Evolutionary conservation across 1,140 invertebrate species (phyloP).

Genomic region (Bemisia tabaci): DNA sequence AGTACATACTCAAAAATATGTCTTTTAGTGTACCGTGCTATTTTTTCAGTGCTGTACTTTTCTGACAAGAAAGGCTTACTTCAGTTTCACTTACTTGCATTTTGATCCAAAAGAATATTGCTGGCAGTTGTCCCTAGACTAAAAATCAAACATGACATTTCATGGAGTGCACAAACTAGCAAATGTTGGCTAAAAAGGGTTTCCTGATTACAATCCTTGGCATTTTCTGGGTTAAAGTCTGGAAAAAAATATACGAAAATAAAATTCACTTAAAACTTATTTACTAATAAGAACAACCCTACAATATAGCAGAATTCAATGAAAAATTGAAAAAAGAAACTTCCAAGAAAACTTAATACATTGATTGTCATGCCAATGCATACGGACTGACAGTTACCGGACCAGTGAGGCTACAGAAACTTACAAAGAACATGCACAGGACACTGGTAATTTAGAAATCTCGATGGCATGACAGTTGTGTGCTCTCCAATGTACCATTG

Average conservation of each 20-base stretch:
- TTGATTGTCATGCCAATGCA: too few species aligned
- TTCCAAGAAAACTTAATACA: too few species aligned
- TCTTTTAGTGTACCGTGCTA: too few species aligned
- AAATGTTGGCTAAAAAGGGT: constrained; percentile 88
- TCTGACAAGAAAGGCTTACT: too few species aligned
- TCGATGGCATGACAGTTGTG: too few species aligned
- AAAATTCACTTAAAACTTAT: constrained; percentile 5
- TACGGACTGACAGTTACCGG: too few species aligned
- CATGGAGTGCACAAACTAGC: constrained; percentile 84
- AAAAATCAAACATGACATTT: constrained; percentile 70
- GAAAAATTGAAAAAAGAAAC: constrained; percentile 1
- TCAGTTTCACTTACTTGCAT: constrained; percentile 62
- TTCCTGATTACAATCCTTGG: constrained; percentile 77
- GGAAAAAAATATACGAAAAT: constrained; percentile 15
- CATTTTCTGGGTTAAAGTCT: constrained; percentile 80
- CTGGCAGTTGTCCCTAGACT: constrained; percentile 84
- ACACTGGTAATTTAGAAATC: too few species aligned
- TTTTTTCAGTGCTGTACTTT: too few species aligned
- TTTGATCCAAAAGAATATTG: constrained; percentile 73
- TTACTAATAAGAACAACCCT: not conserved
- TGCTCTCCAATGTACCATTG: too few species aligned
- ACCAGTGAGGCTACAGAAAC: too few species aligned
- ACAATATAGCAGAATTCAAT: not conserved
- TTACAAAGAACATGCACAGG: too few species aligned
- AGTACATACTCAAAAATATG: too few species aligned